Conservation (phyloP, 2,888 invertebrate species). For the Neuroscelio doddi region DNA sequence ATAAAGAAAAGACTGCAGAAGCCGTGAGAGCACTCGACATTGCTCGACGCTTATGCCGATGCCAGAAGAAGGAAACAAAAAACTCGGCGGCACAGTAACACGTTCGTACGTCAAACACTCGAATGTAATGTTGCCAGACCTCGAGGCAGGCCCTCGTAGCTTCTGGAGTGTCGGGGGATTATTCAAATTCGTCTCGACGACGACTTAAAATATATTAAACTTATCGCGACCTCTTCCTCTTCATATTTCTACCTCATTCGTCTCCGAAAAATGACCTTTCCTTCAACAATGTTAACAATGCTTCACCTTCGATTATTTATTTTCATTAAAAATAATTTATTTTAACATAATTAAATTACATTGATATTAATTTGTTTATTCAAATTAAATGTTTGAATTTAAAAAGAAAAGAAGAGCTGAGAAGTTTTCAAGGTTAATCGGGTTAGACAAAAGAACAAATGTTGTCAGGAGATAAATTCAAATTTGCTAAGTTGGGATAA, state of each 20-base stretch:
- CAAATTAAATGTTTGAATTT: too few relatives aligned
- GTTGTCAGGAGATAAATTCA: slow-evolving; percentile 34
- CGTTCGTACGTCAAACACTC: slow-evolving; percentile 70
- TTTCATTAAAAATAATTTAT: too few relatives aligned
- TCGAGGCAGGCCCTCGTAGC: slow-evolving; percentile 55
- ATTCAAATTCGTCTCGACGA: slow-evolving; percentile 67
- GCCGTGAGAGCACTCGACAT: slow-evolving; percentile 65
- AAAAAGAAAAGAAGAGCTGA: background rate
- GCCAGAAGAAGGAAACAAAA: slow-evolving; percentile 66
- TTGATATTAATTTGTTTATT: too few relatives aligned
- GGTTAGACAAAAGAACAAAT: slow-evolving; percentile 40
- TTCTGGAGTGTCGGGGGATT: slow-evolving; percentile 68
- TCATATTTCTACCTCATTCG: slow-evolving; percentile 48
- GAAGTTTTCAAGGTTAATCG: slow-evolving; percentile 45
- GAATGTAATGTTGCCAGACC: slow-evolving; percentile 68
- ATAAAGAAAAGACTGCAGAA: slow-evolving; percentile 41
- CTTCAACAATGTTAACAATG: background rate
- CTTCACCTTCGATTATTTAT: background rate
- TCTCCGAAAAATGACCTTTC: slow-evolving; percentile 43
- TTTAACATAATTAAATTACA: too few relatives aligned
- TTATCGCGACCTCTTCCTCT: slow-evolving; percentile 56
- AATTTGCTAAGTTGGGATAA: too few relatives aligned
- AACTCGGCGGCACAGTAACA: slow-evolving; percentile 62
- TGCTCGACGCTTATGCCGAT: slow-evolving; percentile 66
- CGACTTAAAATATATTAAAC: slow-evolving; percentile 67